Evolutionary conservation across 2,797 vertebrate species (phyloP).

Genomic region (Novumbra hubbsi): DNA sequence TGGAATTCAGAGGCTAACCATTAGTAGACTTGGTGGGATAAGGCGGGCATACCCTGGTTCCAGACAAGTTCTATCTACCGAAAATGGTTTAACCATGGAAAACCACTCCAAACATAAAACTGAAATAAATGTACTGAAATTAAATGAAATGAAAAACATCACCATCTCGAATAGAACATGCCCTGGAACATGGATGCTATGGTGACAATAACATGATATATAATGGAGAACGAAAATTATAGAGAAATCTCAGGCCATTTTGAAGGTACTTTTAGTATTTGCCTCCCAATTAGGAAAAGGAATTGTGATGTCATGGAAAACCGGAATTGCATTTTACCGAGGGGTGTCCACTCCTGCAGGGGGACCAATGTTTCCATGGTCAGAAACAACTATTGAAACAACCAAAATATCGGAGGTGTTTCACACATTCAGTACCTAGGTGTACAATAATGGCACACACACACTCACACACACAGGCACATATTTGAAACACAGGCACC

Average conservation of each 20-base stretch:
- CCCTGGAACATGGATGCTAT: neutral
- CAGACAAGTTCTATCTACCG: conserved; percentile 14
- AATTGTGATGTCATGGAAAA: conserved; percentile 71
- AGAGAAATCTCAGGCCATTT: conserved; percentile 28
- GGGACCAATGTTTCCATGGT: conserved; percentile 44
- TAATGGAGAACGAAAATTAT: neutral
- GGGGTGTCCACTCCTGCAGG: conserved; percentile 51
- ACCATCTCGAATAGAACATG: neutral
- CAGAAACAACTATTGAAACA: conserved; percentile 35
- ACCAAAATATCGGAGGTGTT: conserved; percentile 30
- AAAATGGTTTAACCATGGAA: conserved; percentile 1
- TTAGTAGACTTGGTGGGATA: conserved; percentile 24
- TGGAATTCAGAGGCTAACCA: conserved; percentile 51
- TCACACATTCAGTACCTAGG: neutral
- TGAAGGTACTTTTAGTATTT: conserved; percentile 40
- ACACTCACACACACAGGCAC: neutral
- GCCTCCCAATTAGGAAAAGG: conserved; percentile 31
- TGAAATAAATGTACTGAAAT: neutral
- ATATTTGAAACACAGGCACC: neutral
- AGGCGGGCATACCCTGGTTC: conserved; percentile 39
- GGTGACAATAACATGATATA: neutral
- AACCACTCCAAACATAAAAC: neutral
- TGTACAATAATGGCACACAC: neutral
- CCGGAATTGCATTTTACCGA: conserved; percentile 45
- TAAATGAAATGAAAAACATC: neutral